Conservation (phyloP, 1,140 invertebrate genomes). For the Leptoteleia sp. region DNA sequence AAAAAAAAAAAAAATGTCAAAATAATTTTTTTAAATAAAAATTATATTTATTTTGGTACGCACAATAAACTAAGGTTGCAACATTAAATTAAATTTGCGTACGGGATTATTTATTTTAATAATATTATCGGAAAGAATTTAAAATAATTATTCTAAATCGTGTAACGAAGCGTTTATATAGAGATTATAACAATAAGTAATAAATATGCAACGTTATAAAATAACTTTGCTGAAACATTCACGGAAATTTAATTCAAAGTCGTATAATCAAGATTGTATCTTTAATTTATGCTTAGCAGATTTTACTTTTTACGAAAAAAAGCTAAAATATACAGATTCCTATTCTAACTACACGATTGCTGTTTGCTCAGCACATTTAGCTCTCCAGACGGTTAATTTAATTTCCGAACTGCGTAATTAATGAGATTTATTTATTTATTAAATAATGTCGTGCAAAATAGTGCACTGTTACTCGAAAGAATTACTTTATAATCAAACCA, state of each 20-base stretch:
- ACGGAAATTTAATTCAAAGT: conserved; percentile 9
- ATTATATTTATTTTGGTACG: too few species aligned
- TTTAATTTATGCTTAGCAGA: conserved; percentile 17
- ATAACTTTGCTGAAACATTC: conserved; percentile 2
- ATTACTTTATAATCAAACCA: conserved; percentile 1
- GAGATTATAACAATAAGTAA: too few species aligned
- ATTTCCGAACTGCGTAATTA: conserved; percentile 19
- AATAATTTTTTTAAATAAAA: too few species aligned
- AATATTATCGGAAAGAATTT: too few species aligned
- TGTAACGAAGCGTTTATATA: too few species aligned
- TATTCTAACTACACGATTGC: conserved; percentile 19
- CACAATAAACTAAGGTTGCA: too few species aligned
- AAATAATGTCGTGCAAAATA: conserved; percentile 1
- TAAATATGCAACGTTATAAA: not conserved
- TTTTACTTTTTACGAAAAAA: conserved; percentile 21
- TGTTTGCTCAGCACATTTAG: conserved; percentile 19
- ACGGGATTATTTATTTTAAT: too few species aligned
- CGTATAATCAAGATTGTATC: conserved; percentile 14
- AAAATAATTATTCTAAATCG: too few species aligned
- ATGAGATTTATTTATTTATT: conserved; percentile 23
- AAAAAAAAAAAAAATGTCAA: too few species aligned
- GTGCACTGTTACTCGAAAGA: not conserved
- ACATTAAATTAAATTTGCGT: too few species aligned
- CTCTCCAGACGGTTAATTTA: conserved; percentile 18
- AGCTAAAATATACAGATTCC: conserved; percentile 18